Base-by-base conservation (phyloP, 2,888 invertebrate genomes). In the Empis livida region DNA sequence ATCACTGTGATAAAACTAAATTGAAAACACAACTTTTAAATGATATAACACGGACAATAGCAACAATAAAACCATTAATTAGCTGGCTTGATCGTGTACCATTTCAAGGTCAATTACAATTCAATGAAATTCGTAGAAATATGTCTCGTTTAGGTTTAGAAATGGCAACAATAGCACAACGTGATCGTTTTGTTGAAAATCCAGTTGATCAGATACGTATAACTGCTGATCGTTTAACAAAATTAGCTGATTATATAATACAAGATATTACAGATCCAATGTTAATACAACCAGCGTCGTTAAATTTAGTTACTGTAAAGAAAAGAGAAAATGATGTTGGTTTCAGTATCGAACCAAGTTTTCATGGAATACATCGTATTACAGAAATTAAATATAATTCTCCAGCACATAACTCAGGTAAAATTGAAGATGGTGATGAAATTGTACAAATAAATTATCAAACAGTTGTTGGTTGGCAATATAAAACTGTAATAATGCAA, bases 371-470 rank as follows among this genome's bases (percentile, higher is more conserved):
- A 53, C 79, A 64, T 62, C 86, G 90, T 63, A 85, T 97, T 49
- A 87, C 87, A 15, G 87, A 88, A 62, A 85, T 95, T 46, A 89
- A 91, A 64, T 84, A 85, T 68, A 85, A 91, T 60, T 91, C 92
- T 44, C 91, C 93, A 3, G 93, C 95, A 38, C 92, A 94, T 71
- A 81, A 86, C 32, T 88, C 89, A 56, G 88, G 88, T 3, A 90
- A 89, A 71, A 84, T 97, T 60, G 93, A 93, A 69, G 85, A 87
- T 57, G 96, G 95, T 0, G 96, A 97, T 71, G 96, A 97, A 74
- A 89, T 97, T 57, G 85, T 96, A 39, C 91, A 93, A 75, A 89
- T 80, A 23, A 80, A 80, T 63, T 81, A 81, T 61, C 80, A 80
- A 62, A 80, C 80, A 0, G 78, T 80, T 1, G 79, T 89, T 51